Evolutionary conservation across 2,888 invertebrate genomes (phyloP), one percentile per base, ranked within the genome.

Genomic region (Latrodectus hesperus): DNA sequence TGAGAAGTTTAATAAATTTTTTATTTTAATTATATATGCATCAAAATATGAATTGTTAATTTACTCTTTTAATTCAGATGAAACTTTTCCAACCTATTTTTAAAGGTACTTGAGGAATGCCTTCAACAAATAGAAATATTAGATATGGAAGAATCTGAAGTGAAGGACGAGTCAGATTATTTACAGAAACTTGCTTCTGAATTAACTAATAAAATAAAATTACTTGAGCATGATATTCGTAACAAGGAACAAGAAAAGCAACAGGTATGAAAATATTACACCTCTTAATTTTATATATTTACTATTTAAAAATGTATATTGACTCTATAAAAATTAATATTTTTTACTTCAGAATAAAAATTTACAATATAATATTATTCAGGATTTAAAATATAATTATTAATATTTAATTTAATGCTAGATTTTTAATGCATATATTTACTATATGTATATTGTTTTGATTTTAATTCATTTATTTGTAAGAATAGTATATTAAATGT

Each of bases 171-270:
- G 9, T 26, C 51, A 38, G 68, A 75, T 16, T 17, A 14, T 26
- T 76, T 53, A 53, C 55, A 79, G 11, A 10, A 22, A 11, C 14
- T n/a, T n/a, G 9, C 52, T 26, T 52, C 60, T 11, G 86, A 81
- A 60, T 73, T 88, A 49, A 79, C 70, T 14, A 55, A 68, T 38
- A 83, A 74, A 78, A 83, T 88, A 9, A 73, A 60, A 52, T 6
- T 49, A 10, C 38, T 83, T 51, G 83, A 88, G 68, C 70, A 68
- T 70, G 60, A 83, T 49, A 74, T 77, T n/a, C 78, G 83, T n/a
- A 78, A 68, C n/a, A 83, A 88, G 22, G 77, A 79, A 38, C 73
- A 83, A 55, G 78, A 83, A 22, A 88, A 83, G 70, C 51, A 83
- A 17, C 88, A 83, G 70, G 88, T 88, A 67, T 22, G 22, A n/a